Base-by-base conservation (phyloP, 64 coral and sea anemone genomes). In the Porites australiensis region DNA sequence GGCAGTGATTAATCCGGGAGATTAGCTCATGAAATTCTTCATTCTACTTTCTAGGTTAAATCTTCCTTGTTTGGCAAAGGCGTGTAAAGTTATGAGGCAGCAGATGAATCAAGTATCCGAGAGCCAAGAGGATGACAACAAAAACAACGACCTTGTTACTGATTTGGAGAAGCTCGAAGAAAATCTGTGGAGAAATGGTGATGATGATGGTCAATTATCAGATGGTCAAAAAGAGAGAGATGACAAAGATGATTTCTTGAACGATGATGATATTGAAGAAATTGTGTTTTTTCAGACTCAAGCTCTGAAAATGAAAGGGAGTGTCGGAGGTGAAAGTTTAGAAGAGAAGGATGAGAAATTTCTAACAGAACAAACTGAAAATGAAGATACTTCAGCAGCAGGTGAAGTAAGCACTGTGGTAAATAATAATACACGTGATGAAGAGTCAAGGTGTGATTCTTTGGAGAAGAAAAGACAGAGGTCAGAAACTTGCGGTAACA, bases 281-380 rank as follows among this genome's bases (percentile, higher is more conserved):
- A 89, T 98, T 1, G 74, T 93, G 64, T 88, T 98, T 14, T 98
- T 98, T 53, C 95, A 98, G 79, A 98, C 95, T 79, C 95, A 98
- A n/a, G 55, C 82, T 8, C 82, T 88, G 5, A 55, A n/a, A 12
- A 83, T 77, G 64, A 58, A 45, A 77, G 47, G 21, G 6, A 85
- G 70, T 89, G 47, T 75, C 58, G 86, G 63, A 48, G 16, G 64
- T 57, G 64, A 23, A 51, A 70, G 11, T 44, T 48, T 54, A 57
- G 8, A 64, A 6, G 4, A 60, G 14, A 27, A 5, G 49, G n/a
- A 45, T 20, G 47, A 66, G 47, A 23, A 6, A 14, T 9, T 62
- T 89, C 22, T 49, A 53, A 3, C 4, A 21, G 49, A 3, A 8
- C 15, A 22, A 8, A 16, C 9, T 84, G 43, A 64, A 13, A 20